Conservation (phyloP, 2,797 vertebrate genomes). For the Spheniscus humboldti region DNA sequence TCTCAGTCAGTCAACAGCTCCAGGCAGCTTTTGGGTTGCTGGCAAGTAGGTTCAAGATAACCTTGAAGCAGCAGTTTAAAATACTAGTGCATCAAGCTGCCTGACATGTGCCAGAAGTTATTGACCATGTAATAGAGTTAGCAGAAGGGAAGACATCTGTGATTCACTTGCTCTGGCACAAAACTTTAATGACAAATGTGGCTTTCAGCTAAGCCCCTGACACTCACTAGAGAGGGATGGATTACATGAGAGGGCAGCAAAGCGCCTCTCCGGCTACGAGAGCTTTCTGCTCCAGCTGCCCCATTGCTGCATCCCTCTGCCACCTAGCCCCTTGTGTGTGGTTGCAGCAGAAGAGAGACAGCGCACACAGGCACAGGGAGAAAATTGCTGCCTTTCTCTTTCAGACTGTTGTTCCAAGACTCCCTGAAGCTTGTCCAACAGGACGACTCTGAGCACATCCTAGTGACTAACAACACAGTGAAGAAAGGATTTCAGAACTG, state of each 20-base stretch:
- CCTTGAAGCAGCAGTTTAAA: not conserved
- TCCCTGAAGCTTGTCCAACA: not conserved
- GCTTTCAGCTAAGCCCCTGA: not conserved
- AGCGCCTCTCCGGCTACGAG: not conserved
- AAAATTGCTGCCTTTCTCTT: not conserved
- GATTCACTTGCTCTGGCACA: not conserved
- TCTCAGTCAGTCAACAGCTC: not conserved
- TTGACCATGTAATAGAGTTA: not conserved
- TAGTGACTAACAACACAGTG: not conserved
- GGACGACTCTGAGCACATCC: not conserved
- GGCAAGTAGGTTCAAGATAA: not conserved
- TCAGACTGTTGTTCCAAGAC: not conserved
- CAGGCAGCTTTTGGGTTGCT: not conserved
- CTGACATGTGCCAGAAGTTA: not conserved
- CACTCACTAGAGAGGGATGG: not conserved
- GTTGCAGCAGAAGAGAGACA: not conserved
- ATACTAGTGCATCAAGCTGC: not conserved
- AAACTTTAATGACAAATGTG: not conserved
- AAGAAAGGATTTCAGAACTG: not conserved
- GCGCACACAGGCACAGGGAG: fast-evolving
- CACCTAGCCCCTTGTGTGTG: not conserved
- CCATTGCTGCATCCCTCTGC: not conserved
- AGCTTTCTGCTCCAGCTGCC: not conserved
- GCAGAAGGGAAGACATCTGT: not conserved
- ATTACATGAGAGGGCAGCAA: not conserved